Base-by-base conservation (phyloP, 2,113 vertebrate genomes). In the Muntiacus muntjak region DNA sequence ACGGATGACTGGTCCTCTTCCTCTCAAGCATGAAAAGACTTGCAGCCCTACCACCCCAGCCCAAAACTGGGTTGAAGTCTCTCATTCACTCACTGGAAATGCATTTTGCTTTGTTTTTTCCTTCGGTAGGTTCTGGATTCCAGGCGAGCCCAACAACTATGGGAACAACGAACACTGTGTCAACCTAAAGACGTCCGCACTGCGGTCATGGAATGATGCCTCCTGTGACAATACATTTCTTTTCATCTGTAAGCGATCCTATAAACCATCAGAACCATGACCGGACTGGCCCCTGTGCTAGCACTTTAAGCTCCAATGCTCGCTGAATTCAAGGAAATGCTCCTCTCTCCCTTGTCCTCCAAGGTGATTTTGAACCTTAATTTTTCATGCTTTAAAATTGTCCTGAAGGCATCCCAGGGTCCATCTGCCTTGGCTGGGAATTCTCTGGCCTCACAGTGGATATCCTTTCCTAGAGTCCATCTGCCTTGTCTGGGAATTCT, bases 121-220 rank as follows among this genome's bases (percentile, higher is more conserved):
- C 19, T 67, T 74, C 26, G n/a, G 3, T 50, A 97, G 98, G 78
- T 98, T 94, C 96, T 98, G 98, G 97, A 89, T 91, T 47, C 97
- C 98, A 33, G 97, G 97, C 5, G 97, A 98, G 8, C 98, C 97
- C 91, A 98, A 96, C 74, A 98, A 98, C 57, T 0, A 0, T 0
- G 83, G 25, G 7, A 95, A 55, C 91, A 95, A 84, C 6, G 97
- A 98, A 82, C 97, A 97, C 45, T 98, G 96, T 84, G 96, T 0
- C 26, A 28, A 17, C 54, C 36, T 98, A 82, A 96, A 1, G 11
- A 1, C 0, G 0, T 4, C 28, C 23, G 86, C 86, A 0, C 88
- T 88, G n/a, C 67, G 2, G 89, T 95, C 93, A 25, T 98, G 97
- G 97, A 98, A 98, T 30, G 98, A 98, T 28, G 30, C 0, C 11